Evolutionary conservation across 1,140 invertebrate species (phyloP).

Genomic region (Acyrthosiphon pisum): DNA sequence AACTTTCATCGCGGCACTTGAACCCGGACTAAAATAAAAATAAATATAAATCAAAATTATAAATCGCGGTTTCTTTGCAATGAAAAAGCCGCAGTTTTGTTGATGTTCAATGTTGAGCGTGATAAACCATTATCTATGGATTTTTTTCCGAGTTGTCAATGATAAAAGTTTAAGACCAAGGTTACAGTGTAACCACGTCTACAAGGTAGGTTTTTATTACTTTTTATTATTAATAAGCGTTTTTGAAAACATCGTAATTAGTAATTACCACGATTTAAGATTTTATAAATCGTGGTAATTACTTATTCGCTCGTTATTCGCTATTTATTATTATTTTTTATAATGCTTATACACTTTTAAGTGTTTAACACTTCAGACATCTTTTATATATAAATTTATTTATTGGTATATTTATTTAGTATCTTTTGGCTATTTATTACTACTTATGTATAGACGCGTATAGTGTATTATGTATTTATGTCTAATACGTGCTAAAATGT

Average conservation of each 20-base stretch:
- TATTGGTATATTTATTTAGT: neutral
- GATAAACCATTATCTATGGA: neutral
- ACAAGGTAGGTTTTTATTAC: neutral
- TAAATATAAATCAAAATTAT: neutral
- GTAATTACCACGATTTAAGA: neutral
- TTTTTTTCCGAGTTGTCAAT: neutral
- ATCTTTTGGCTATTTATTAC: neutral
- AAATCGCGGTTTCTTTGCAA: neutral
- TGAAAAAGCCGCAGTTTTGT: neutral
- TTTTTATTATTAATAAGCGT: neutral
- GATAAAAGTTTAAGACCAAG: neutral
- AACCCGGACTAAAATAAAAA: neutral
- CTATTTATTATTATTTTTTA: too few species aligned
- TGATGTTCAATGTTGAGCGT: neutral
- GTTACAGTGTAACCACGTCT: conserved; percentile 15
- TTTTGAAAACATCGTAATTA: neutral
- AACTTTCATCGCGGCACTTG: neutral
- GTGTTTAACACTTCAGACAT: neutral
- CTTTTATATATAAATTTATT: neutral
- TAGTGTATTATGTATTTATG: too few species aligned
- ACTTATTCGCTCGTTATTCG: neutral
- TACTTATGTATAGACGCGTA: neutral
- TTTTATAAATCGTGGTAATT: too few species aligned
- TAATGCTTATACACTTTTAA: too few species aligned
- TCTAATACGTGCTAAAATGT: too few species aligned